Evolutionary conservation across 2,113 vertebrate genomes (phyloP).

Genomic region (Gambusia affinis): DNA sequence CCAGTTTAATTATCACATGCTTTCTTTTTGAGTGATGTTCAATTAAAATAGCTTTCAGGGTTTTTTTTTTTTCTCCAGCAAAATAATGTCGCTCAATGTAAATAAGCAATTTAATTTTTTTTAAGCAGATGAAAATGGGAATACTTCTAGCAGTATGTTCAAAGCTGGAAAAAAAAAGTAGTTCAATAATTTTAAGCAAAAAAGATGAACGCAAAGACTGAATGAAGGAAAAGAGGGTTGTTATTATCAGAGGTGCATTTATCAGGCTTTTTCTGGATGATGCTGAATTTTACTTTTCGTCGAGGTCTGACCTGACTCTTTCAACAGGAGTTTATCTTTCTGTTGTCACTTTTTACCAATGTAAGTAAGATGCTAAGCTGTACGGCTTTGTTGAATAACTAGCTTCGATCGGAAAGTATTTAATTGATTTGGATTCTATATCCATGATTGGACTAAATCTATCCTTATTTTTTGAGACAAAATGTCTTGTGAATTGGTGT

Average conservation of each 20-base stretch:
- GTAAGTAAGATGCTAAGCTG: background rate
- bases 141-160: background rate
- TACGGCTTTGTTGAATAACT: background rate
- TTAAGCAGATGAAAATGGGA: conserved; percentile 7
- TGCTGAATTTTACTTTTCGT: too few species aligned
- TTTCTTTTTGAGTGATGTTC: conserved; percentile 67
- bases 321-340: background rate
- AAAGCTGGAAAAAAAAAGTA: background rate
- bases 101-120: conserved; percentile 48
- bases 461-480: too few species aligned
- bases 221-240: background rate
- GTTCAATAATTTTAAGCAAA: background rate
- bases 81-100: conserved; percentile 62
- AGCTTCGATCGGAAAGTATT: background rate
- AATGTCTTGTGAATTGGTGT: too few species aligned
- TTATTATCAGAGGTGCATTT: too few species aligned
- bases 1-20: conserved; percentile 70
- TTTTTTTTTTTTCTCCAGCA: conserved; percentile 51
- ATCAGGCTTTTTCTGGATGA: too few species aligned
- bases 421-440: background rate
- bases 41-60: conserved; percentile 61
- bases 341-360: too few species aligned
- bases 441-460: too few species aligned
- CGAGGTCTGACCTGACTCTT: background rate
- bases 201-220: background rate